Conservation (phyloP, 2,113 vertebrate genomes). For the Channa maculata region DNA sequence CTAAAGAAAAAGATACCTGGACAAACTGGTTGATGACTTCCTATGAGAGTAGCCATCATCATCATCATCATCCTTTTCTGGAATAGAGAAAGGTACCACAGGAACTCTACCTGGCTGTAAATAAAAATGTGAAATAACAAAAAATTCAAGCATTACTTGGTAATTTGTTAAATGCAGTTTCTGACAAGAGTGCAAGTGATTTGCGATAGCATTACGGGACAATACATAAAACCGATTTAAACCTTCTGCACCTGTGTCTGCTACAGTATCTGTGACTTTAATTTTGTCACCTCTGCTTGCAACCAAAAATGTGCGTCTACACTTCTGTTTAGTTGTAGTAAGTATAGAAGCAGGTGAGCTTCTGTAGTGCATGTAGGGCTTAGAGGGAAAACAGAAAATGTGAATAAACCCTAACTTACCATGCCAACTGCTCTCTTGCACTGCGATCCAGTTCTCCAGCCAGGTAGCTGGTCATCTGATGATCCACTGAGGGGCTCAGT, state of each 20-base stretch:
- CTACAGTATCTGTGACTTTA: no score
- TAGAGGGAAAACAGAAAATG: background rate
- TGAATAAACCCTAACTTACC: constrained; percentile 48
- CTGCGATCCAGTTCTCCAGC: constrained; percentile 74
- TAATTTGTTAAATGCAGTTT: background rate
- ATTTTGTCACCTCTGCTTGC: no score
- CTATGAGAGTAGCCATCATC: constrained; percentile 31
- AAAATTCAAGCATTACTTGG: background rate
- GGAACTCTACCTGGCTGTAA: constrained; percentile 78
- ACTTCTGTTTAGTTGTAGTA: no score
- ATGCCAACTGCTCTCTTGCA: constrained; percentile 64
- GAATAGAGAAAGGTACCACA: constrained; percentile 77
- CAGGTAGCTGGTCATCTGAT: constrained; percentile 64
- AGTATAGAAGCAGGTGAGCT: no score
- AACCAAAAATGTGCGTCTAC: no score
- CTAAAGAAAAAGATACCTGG: constrained; percentile 59
- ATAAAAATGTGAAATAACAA: background rate
- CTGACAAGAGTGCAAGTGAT: no score
- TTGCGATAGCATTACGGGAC: no score
- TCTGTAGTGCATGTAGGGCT: no score
- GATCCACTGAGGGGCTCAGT: constrained; percentile 53
- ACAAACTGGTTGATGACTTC: constrained; percentile 51
- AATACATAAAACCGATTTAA: background rate
- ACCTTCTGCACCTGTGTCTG: no score
- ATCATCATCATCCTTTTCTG: constrained; percentile 73